Conservation (phyloP, 2,113 vertebrate species). For the Centropus bengalensis region DNA sequence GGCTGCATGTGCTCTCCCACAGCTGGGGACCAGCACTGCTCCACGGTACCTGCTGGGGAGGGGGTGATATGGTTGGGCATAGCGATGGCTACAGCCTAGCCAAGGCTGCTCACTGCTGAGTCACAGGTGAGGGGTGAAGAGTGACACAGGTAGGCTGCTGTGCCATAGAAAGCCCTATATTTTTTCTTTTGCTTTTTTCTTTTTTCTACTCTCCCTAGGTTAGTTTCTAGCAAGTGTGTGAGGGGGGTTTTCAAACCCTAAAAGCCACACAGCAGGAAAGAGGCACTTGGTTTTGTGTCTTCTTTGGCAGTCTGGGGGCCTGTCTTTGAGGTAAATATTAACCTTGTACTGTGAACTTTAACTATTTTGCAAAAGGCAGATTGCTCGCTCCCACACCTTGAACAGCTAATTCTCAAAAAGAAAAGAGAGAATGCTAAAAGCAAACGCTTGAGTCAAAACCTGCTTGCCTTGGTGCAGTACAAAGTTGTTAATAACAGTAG, state of each 20-base stretch:
- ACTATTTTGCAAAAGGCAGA: background rate
- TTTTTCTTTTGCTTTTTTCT: too few species aligned
- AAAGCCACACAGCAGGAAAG: background rate
- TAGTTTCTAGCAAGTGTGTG: background rate
- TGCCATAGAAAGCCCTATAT: rapidly evolving
- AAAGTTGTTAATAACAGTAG: background rate
- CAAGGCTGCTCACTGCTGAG: rapidly evolving
- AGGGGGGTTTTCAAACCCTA: background rate
- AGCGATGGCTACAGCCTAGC: background rate
- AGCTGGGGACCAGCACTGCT: background rate
- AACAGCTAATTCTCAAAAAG: background rate
- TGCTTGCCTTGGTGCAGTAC: background rate
- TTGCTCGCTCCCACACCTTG: background rate
- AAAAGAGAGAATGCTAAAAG: background rate
- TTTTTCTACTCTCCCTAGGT: background rate
- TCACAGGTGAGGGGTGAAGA: rapidly evolving
- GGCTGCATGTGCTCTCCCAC: background rate
- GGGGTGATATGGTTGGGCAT: background rate
- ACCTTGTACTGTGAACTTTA: background rate
- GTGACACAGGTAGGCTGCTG: background rate
- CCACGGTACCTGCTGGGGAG: rapidly evolving
- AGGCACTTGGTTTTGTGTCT: background rate
- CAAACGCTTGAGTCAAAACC: background rate
- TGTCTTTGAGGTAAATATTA: background rate
- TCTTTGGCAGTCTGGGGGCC: background rate